Conservation (phyloP, 1,140 invertebrate species). For the Drosophila navojoa region DNA sequence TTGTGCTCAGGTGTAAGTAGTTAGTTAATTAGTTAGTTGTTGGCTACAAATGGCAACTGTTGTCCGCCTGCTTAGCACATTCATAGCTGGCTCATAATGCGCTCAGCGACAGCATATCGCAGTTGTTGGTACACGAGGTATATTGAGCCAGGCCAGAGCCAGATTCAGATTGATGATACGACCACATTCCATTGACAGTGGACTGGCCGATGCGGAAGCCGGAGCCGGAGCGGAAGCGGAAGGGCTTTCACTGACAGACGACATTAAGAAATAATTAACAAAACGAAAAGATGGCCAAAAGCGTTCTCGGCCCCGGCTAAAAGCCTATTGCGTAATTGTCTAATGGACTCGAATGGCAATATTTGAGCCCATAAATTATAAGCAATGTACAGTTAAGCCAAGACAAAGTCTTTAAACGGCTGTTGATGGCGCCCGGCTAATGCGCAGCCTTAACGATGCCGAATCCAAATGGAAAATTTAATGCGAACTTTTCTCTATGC, state of each 20-base stretch:
- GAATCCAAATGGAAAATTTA: no score
- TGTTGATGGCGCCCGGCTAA: constrained; percentile 38
- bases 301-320: constrained; percentile 34
- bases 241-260: constrained; percentile 41
- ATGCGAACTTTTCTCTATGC: not conserved
- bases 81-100: constrained; percentile 54
- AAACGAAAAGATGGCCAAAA: constrained; percentile 42
- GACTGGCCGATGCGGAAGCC: constrained; percentile 36
- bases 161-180: constrained; percentile 74
- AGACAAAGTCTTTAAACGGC: constrained; percentile 53
- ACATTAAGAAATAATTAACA: constrained; percentile 76
- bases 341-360: constrained; percentile 52
- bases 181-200: no score
- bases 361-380: constrained; percentile 55
- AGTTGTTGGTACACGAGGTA: constrained; percentile 34
- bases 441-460: constrained; percentile 18
- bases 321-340: constrained; percentile 73
- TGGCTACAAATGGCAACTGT: constrained; percentile 16
- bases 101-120: constrained; percentile 29
- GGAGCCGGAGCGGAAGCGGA: constrained; percentile 53
- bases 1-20: constrained; percentile 17
- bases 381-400: constrained; percentile 43
- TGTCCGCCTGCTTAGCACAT: constrained; percentile 15
- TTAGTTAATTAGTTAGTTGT: constrained; percentile 30
- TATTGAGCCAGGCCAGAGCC: constrained; percentile 16